A percentile compares a stretch with the other conserved stretches of the same genome.
Conservation (phyloP, 1,140 invertebrate species). For the Nautilus pompilius region DNA sequence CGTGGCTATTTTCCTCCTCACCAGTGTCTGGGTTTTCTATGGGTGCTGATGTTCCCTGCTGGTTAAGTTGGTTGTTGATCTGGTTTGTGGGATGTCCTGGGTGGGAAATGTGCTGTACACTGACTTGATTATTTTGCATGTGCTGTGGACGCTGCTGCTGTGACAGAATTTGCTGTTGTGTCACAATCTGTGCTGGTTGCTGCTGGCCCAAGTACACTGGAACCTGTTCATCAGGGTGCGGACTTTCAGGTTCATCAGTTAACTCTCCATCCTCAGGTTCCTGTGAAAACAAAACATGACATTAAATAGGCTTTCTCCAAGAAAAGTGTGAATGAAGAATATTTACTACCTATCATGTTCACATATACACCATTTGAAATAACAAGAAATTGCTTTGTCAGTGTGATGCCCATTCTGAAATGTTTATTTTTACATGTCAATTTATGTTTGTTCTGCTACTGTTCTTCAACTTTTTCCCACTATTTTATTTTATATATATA, state of each 20-base stretch:
- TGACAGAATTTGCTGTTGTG: neutral
- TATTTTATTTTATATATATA: no score
- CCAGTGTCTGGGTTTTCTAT: conserved; percentile 32
- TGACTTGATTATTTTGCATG: conserved; percentile 9
- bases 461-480: no score
- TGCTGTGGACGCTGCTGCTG: neutral
- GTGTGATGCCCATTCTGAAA: no score
- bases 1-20: conserved; percentile 25
- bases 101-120: conserved; percentile 16
- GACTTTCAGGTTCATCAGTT: conserved; percentile 53
- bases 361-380: no score
- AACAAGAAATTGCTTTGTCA: no score
- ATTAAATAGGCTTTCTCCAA: neutral
- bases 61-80: conserved; percentile 41
- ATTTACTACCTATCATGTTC: no score
- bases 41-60: conserved; percentile 8
- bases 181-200: neutral
- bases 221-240: conserved; percentile 38
- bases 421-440: no score
- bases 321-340: neutral
- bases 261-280: conserved; percentile 52
- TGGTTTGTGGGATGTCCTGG: conserved; percentile 40
- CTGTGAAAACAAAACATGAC: conserved; percentile 20
- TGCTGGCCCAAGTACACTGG: conserved; percentile 10
- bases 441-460: no score